Evolutionary conservation across 2,797 vertebrate species (phyloP).

Genomic region (Coccyzus lansbergi): DNA sequence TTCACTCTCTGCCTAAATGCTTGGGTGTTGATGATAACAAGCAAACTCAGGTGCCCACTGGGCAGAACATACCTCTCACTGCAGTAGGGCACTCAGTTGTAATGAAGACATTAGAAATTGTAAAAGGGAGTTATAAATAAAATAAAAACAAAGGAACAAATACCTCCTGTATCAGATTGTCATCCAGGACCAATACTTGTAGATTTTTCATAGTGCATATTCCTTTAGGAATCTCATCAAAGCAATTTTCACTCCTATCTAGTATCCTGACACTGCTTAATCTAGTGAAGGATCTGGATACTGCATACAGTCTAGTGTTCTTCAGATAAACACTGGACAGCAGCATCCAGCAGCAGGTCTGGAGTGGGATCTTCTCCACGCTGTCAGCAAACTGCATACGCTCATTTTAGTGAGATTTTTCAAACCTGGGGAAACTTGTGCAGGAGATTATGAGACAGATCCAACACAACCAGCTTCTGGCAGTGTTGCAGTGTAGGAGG

Average conservation of each 20-base stretch:
- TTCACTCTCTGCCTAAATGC: background rate
- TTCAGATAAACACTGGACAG: slow-evolving; percentile 11
- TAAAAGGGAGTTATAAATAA: background rate
- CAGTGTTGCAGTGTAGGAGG: slow-evolving; percentile 63
- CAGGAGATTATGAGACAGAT: slow-evolving; percentile 55
- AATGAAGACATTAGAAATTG: background rate
- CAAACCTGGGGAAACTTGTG: slow-evolving; percentile 17
- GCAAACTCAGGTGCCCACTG: background rate
- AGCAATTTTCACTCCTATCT: slow-evolving; percentile 69
- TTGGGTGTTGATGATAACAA: background rate
- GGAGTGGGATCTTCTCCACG: slow-evolving; percentile 43
- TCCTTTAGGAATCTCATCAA: slow-evolving; percentile 30
- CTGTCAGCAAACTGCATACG: slow-evolving; percentile 41
- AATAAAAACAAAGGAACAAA: background rate
- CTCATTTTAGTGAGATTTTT: background rate
- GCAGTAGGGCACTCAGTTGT: background rate
- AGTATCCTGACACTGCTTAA: slow-evolving; percentile 23
- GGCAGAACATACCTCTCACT: background rate
- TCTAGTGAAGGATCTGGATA: slow-evolving; percentile 1
- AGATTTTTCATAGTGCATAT: slow-evolving; percentile 56
- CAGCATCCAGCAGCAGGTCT: background rate
- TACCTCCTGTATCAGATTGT: slow-evolving; percentile 73
- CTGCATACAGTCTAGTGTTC: background rate
- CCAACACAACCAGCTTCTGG: slow-evolving; percentile 34
- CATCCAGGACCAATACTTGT: slow-evolving; percentile 67